Evolutionary conservation across 2,113 vertebrate genomes (phyloP).

Genomic region (Leucopsar rothschildi): DNA sequence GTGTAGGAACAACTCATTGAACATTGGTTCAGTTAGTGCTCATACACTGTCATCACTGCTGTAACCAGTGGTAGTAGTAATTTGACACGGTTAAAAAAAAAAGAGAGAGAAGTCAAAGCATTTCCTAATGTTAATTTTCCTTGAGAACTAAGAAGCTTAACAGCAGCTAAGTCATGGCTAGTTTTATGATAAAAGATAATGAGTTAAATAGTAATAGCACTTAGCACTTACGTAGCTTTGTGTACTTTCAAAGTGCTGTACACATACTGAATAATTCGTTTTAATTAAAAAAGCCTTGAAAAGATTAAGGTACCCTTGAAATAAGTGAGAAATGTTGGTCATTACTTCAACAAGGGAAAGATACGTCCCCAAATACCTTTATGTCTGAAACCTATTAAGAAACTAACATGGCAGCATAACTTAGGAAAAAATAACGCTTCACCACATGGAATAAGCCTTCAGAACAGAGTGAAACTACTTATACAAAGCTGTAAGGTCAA

Average conservation of each 20-base stretch:
- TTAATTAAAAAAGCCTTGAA: conserved; percentile 50
- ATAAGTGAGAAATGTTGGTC: background rate
- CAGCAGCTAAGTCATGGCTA: conserved; percentile 55
- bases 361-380: background rate
- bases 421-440: background rate
- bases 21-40: background rate
- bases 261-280: background rate
- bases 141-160: conserved; percentile 63
- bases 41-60: background rate
- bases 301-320: conserved; percentile 29
- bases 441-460: background rate
- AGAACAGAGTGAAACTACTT: background rate
- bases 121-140: conserved; percentile 45
- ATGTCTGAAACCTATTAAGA: background rate
- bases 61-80: background rate
- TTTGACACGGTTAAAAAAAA: background rate
- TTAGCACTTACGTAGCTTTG: background rate
- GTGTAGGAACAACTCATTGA: background rate
- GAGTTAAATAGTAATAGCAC: background rate
- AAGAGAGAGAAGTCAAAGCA: background rate
- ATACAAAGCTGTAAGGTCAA: background rate
- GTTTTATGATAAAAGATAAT: conserved; percentile 70
- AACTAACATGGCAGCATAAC: background rate
- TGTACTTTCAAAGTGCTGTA: background rate
- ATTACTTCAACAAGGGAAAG: background rate